Base-by-base conservation (phyloP, 2,113 vertebrate species). In the Planiliza haematocheilus region DNA sequence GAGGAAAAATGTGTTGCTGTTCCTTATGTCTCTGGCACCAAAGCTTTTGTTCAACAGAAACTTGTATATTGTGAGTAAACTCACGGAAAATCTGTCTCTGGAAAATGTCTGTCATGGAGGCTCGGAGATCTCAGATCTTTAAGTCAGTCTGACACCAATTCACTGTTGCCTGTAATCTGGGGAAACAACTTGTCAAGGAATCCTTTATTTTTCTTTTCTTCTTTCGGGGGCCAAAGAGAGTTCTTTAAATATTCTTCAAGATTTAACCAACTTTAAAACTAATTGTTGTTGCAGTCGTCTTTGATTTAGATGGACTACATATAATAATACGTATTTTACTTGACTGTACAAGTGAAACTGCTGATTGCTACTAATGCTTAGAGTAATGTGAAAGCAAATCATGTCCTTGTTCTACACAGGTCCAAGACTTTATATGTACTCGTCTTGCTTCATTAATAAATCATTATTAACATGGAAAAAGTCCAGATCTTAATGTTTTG, bases 71-170 rank as follows among this genome's bases (percentile, higher is more conserved):
- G n/a, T 30, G 24, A 36, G 2, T 67, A 64, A 50, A 55, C 24
- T 63, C 36, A 41, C n/a, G 7, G 38, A 38, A 66, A 30, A 43
- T 43, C 34, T 53, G 41, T 53, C 41, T 59, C 36, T 34, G 41
- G 38, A 53, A 74, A 52, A 68, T 45, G 56, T 77, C 65, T 58
- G n/a, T 64, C 66, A 57, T 17, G 13, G 37, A 76, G 45, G 58
- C 45, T 67, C 34, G n/a, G n/a, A 62, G 55, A 71, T 67, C 4
- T 12, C 16, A 74, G 17, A 74, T 46, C 64, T 58, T 46, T 10
- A 68, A 52, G 34, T 38, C 12, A 14, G 39, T 53, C 43, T 30
- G 46, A 68, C 79, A 61, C 49, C 34, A 67, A 39, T 66, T 39
- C 46, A 20, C 34, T 53, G 45, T 14, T 71, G 52, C 16, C 41